These are phyloP conservation scores for Cebidichthys violaceus DNA, from an alignment of 2,113 vertebrate genomes.

Conservation along the genomic window DNA sequence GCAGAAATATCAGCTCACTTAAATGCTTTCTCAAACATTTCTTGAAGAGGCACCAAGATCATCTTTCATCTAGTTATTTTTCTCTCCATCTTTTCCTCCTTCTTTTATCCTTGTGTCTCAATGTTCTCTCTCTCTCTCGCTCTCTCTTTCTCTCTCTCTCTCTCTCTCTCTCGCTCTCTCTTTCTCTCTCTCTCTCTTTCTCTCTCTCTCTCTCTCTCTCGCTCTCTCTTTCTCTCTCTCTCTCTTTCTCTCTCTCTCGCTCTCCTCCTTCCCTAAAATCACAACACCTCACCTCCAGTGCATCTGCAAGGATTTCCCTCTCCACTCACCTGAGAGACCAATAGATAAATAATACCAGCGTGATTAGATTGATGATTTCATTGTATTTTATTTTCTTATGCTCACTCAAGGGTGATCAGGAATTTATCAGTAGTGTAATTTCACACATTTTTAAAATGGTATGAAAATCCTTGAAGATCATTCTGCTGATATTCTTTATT, in stretches of 20 bases:
- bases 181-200: slow-evolving; percentile 4
- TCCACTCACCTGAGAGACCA: background rate
- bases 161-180: background rate
- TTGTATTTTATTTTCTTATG: background rate
- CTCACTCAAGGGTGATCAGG: background rate
- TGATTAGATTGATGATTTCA: background rate
- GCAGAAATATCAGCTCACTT: slow-evolving; percentile 76
- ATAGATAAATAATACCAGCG: background rate
- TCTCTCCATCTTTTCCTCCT: slow-evolving; percentile 5
- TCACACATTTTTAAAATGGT: background rate
- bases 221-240: background rate
- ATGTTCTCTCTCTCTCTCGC: background rate
- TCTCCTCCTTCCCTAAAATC: slow-evolving; percentile 6
- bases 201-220: background rate
- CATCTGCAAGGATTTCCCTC: slow-evolving; percentile 1
- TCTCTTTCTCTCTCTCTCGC: background rate
- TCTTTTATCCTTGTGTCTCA: slow-evolving; percentile 1
- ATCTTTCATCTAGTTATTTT: slow-evolving; percentile 44
- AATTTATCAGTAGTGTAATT: background rate
- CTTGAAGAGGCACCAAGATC: slow-evolving; percentile 47
- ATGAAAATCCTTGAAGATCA: background rate
- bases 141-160: background rate
- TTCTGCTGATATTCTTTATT: background rate
- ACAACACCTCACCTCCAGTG: slow-evolving; percentile 14
- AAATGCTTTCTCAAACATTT: slow-evolving; percentile 77